Evolutionary conservation across 2,113 vertebrate genomes (phyloP), one percentile per base, ranked within the genome.

Genomic region (Baryphthengus martii): DNA sequence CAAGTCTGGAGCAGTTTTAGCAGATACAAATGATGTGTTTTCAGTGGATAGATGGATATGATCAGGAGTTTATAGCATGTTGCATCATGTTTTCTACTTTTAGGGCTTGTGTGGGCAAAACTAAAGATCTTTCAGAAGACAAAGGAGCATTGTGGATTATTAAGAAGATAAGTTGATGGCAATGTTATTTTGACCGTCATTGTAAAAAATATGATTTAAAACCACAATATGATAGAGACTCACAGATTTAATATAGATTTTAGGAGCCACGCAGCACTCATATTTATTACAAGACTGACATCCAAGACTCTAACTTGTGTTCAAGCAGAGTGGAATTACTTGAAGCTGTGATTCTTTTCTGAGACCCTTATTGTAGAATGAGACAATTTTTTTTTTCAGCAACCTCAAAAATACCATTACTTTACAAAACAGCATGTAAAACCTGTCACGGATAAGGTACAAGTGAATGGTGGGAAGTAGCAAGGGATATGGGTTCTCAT

Each of bases 241-340:
- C 79, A 74, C 78, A 88, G 96, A 96, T 96, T 95, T 96, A 94
- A 96, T 97, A 96, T 91, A 95, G 96, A 96, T 97, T 63, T 39
- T 39, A 25, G 72, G 71, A 67, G 88, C 59, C 24, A 7, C 59
- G 50, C 42, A 82, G 70, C 40, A 40, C 56, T 92, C n/a, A 25
- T 3, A 72, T 85, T 94, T 95, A 91, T 94, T 91, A 71, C 29
- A 82, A 83, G 61, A 58, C 55, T 79, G 81, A n/a, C 33, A 70
- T 68, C 53, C 53, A 49, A 50, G 52, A 39, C 13, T 93, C 29
- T 58, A 49, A 45, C 37, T 89, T 83, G 13, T 63, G 24, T 85
- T 89, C 14, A 40, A 37, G 59, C 58, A 87, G 39, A 81, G 28
- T 53, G 40, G 47, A 79, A 59, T 94, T 67, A 73, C 62, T 92